Conservation (phyloP, 1,140 invertebrate species). For the Zaprionus ghesquierei region DNA sequence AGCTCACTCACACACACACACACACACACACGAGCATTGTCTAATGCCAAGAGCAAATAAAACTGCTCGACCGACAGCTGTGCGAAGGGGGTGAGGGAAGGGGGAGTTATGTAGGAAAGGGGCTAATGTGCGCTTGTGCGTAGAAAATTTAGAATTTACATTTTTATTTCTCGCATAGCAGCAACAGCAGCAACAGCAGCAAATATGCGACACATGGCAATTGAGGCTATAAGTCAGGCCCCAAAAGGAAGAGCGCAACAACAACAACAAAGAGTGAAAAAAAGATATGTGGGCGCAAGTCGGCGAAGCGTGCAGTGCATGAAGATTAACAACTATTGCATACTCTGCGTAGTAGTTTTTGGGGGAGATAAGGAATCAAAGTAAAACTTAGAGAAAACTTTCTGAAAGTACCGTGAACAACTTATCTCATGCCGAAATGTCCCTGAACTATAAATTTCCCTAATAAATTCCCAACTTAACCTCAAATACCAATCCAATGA, state of each 20-base stretch:
- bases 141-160: constrained; percentile 76
- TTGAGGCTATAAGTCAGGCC: constrained; percentile 49
- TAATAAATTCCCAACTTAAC: background rate
- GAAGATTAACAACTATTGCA: constrained; percentile 14
- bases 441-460: background rate
- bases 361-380: background rate
- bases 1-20: constrained; percentile 17
- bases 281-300: background rate
- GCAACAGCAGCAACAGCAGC: too few relatives aligned
- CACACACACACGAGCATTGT: constrained; percentile 38
- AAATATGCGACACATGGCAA: constrained; percentile 74
- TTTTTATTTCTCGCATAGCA: constrained; percentile 57
- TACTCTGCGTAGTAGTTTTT: constrained; percentile 17
- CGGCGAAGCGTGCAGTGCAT: background rate
- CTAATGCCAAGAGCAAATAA: constrained; percentile 71
- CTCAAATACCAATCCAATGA: background rate
- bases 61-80: constrained; percentile 46
- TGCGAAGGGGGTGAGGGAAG: background rate
- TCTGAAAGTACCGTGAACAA: background rate
- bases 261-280: background rate
- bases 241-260: background rate
- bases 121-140: constrained; percentile 70
- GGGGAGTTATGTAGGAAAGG: constrained; percentile 10
- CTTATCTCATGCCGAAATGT: background rate
- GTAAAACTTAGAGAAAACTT: background rate